Conservation (phyloP, 2,888 invertebrate genomes). For the Mimumesa dahlbomi region DNA sequence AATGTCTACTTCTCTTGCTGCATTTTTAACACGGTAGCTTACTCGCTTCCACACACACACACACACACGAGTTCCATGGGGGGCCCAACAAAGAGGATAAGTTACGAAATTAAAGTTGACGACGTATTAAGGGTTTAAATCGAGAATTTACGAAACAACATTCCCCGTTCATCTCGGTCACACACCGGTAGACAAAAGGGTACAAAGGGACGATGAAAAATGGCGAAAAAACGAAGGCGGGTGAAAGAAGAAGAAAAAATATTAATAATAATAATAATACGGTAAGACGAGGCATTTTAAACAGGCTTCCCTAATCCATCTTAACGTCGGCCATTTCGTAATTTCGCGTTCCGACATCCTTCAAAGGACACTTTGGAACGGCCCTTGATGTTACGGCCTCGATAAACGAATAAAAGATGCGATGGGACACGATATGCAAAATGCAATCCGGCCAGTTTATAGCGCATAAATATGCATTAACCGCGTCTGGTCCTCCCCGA, state of each 20-base stretch:
- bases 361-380: conserved; percentile 11
- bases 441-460: conserved; percentile 34
- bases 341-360: neutral
- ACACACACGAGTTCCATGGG: too few species aligned
- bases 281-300: conserved; percentile 2
- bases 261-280: neutral
- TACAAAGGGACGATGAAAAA: neutral
- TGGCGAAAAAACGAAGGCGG: neutral
- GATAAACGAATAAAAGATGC: conserved; percentile 25
- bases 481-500: conserved; percentile 5
- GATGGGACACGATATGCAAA: conserved; percentile 46
- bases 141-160: too few species aligned
- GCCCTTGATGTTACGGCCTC: conserved; percentile 14
- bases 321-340: conserved; percentile 23
- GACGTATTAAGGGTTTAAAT: too few species aligned
- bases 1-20: too few species aligned
- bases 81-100: too few species aligned
- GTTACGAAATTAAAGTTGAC: too few species aligned
- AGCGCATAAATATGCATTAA: conserved; percentile 55
- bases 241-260: neutral
- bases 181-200: too few species aligned
- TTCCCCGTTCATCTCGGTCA: too few species aligned
- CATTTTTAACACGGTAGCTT: too few species aligned
- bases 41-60: too few species aligned
- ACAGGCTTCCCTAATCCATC: conserved; percentile 23